Base-by-base conservation (phyloP, 1,140 invertebrate species). In the Halictus rubicundus region DNA sequence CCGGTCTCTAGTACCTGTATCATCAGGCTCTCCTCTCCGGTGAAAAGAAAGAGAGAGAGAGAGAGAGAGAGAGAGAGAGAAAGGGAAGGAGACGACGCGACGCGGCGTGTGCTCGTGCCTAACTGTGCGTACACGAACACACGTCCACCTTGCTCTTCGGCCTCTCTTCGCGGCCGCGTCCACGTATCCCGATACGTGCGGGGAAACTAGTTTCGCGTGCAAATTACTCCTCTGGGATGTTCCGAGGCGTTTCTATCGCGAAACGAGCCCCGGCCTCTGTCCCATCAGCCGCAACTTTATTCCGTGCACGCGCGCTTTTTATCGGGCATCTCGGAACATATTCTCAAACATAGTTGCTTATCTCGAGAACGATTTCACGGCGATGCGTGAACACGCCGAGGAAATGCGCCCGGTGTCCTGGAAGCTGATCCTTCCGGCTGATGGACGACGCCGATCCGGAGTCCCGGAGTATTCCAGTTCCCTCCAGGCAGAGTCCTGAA, bases 1-100 rank as follows among this genome's bases (percentile, higher is more conserved):
- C 72, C 78, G 57, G 77, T 85, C 83, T 85, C 78, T 85, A 85
- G 83, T 85, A 85, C 83, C 83, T 85, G 83, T 85, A 85, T 85
- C 82, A 85, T 86, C 84, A 69, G 60, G 39, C 70, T 86, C 49
- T 52, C 66, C 64, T 78, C 80, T 78, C 83, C 54, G 19, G 5
- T 16, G 49, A 21, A 21, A 16, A 52, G 49, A 49, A 42, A 49
- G 49, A 49, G 14, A 14, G 66, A 46, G 82, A 68, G 73, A 78
- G 37, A 74, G 46, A 49, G 12, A 49, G 12, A 16, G 46, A 49
- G 46, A 49, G 16, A 49, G 46, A 16, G 46, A 49, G 46, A 49
- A 3, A 49, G 16, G 10, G 39, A 42, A 9, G 2, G 42, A 46
- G 12, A 12, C 2, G 42, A 46, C 21, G 54, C 8, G 23, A 25